Evolutionary conservation across 2,888 invertebrate species (phyloP).

Genomic region (Amorpha juglandis): DNA sequence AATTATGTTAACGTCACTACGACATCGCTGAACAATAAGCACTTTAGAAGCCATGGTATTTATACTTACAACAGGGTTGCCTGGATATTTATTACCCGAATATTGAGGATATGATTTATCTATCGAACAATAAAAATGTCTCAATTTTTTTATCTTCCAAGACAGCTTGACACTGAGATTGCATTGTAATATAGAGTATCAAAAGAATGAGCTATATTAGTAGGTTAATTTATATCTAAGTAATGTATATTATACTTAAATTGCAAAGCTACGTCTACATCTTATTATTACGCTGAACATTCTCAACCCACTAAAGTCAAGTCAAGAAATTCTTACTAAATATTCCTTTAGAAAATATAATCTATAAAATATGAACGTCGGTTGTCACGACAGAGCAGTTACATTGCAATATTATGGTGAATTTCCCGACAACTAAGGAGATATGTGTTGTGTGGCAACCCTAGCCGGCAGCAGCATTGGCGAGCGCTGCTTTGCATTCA

Average conservation of each 20-base stretch:
- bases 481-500: constrained; percentile 40
- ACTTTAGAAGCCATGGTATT: constrained; percentile 30
- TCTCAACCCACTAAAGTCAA: neutral
- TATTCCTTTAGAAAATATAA: neutral
- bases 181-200: too few relatives aligned
- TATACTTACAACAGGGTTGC: constrained; percentile 26
- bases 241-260: too few relatives aligned
- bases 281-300: neutral
- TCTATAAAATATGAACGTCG: constrained; percentile 11
- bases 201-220: too few relatives aligned
- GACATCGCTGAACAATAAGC: constrained; percentile 30
- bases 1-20: constrained; percentile 31
- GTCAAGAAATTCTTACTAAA: neutral
- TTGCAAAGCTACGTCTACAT: too few relatives aligned
- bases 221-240: too few relatives aligned
- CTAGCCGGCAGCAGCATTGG: constrained; percentile 25
- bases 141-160: too few relatives aligned
- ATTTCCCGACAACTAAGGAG: constrained; percentile 12
- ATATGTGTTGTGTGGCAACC: constrained; percentile 9
- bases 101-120: neutral
- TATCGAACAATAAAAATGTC: too few relatives aligned
- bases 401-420: constrained; percentile 19
- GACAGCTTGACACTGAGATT: too few relatives aligned
- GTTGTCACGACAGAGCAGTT: constrained; percentile 15
- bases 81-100: neutral